Evolutionary conservation across 2,113 vertebrate genomes (phyloP).

Genomic region (Picathartes gymnocephalus): DNA sequence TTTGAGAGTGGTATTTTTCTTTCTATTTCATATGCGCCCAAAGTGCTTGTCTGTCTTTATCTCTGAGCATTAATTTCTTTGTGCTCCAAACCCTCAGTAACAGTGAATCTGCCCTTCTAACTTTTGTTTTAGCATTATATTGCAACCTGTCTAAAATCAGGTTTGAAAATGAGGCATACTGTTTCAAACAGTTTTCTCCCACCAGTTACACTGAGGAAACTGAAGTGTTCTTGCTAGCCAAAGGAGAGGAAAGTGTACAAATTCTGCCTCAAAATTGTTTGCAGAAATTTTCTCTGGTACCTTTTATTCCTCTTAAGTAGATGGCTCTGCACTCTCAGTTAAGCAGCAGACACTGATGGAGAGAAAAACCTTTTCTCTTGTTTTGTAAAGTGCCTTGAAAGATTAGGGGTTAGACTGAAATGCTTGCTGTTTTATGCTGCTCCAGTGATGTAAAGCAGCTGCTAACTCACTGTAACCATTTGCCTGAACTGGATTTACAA

Average conservation of each 20-base stretch:
- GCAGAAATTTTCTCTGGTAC: not conserved
- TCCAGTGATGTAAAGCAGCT: slow-evolving; percentile 26
- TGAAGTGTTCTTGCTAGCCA: not conserved
- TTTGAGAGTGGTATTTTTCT: not conserved
- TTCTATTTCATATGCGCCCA: not conserved
- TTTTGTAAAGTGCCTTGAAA: not conserved
- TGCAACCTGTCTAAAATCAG: not conserved
- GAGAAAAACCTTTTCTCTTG: not conserved
- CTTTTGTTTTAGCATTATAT: not conserved
- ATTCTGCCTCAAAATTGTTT: not conserved
- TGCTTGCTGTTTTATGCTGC: not conserved
- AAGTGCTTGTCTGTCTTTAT: slow-evolving; percentile 2
- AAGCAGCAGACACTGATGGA: not conserved
- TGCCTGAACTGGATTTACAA: not conserved
- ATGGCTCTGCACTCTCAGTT: not conserved
- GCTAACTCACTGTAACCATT: not conserved
- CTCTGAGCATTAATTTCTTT: not conserved
- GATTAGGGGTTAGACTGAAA: not conserved
- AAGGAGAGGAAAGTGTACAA: not conserved
- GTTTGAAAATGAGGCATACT: not conserved
- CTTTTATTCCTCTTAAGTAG: not conserved
- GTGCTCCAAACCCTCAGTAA: not conserved
- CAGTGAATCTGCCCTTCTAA: not conserved
- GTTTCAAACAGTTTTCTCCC: not conserved
- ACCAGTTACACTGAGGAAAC: not conserved